These are phyloP conservation scores for Neosilurus mollespiculum DNA, from an alignment of 2,797 vertebrate genomes.

Conservation along the genomic window DNA sequence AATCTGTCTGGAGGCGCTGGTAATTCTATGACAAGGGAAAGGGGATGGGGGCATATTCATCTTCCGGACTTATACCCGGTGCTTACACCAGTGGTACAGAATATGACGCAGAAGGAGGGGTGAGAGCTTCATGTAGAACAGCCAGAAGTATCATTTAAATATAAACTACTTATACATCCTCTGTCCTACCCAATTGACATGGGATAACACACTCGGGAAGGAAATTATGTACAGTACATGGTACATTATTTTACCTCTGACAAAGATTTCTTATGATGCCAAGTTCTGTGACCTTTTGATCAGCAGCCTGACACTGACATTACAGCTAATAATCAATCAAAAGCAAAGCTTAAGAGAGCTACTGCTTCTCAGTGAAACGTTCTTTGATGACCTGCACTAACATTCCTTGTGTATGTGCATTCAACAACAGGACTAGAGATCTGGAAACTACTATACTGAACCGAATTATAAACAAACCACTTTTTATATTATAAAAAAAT, in stretches of 20 bases:
- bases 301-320: not conserved
- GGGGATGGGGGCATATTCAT: conserved; percentile 77
- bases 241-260: not conserved
- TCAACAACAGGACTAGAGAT: not conserved
- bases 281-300: conserved; percentile 12
- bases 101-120: not conserved
- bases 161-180: not conserved
- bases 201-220: not conserved
- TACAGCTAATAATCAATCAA: not conserved
- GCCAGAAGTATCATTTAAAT: not conserved
- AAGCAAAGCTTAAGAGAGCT: conserved; percentile 7
- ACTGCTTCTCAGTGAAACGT: conserved; percentile 2
- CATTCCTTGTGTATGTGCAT: not conserved
- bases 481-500: no score
- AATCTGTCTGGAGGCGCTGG: conserved; percentile 97
- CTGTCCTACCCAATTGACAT: not conserved
- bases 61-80: conserved; percentile 68
- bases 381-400: not conserved
- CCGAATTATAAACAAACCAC: no score
- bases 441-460: not conserved
- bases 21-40: conserved; percentile 94
- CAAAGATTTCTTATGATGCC: not conserved
- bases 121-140: not conserved
- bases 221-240: not conserved
- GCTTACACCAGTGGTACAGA: conserved; percentile 26